Conservation (phyloP, 2,797 vertebrate genomes). For the Sebastes trivittatus region DNA sequence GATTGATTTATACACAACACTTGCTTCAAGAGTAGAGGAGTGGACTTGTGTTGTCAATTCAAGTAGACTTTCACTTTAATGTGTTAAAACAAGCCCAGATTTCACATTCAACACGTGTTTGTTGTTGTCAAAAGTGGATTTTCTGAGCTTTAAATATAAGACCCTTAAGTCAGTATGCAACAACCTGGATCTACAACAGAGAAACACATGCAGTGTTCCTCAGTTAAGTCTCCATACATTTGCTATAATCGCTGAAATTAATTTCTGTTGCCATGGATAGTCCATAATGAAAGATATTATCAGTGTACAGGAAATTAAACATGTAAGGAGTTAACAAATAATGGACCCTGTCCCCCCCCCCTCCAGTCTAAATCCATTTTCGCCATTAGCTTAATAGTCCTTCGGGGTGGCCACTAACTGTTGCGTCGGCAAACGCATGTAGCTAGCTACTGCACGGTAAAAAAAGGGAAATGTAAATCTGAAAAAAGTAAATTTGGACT, state of each 20-base stretch:
- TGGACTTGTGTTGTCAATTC: not conserved
- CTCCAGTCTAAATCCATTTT: no score
- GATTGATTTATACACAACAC: not conserved
- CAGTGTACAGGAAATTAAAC: not conserved
- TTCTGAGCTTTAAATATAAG: not conserved
- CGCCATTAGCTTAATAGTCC: no score
- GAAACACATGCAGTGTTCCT: no score
- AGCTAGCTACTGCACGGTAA: no score
- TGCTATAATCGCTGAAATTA: not conserved
- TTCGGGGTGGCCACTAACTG: no score
- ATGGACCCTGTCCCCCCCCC: no score
- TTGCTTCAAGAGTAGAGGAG: not conserved
- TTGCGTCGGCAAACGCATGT: no score
- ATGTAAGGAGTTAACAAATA: not conserved
- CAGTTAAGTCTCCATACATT: not conserved
- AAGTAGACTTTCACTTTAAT: not conserved
- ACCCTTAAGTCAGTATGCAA: not conserved
- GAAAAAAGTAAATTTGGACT: no score
- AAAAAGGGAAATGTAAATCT: no score
- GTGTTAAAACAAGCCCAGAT: not conserved
- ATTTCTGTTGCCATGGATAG: not conserved
- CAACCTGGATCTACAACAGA: not conserved
- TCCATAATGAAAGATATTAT: not conserved
- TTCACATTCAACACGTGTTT: not conserved
- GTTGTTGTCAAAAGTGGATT: constrained; percentile 9